These are phyloP conservation scores for Tigriopus japonicus DNA, from an alignment of 1,140 invertebrate genomes.

Conservation along the genomic window DNA sequence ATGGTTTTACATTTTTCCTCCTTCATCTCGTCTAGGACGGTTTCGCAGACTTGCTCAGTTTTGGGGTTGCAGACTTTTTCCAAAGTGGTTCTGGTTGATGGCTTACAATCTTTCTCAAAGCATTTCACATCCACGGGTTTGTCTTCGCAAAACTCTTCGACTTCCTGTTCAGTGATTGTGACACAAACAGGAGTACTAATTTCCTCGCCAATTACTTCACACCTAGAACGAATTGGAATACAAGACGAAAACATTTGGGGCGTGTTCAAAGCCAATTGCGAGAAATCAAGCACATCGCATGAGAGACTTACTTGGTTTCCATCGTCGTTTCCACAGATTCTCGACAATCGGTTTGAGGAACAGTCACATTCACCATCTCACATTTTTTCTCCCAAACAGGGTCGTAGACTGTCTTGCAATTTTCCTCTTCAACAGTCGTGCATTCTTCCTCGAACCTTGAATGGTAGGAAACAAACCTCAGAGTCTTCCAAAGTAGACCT, in stretches of 20 bases:
- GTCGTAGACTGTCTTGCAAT: slow-evolving; percentile 6
- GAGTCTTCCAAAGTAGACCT: too few relatives aligned
- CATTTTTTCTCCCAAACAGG: slow-evolving; percentile 12
- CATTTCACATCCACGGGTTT: not conserved
- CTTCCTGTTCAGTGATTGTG: not conserved
- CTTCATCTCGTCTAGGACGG: not conserved
- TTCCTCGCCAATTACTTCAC: not conserved
- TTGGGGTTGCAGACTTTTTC: not conserved
- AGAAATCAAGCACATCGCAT: not conserved
- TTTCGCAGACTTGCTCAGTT: not conserved
- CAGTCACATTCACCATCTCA: slow-evolving; percentile 11
- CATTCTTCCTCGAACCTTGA: slow-evolving; percentile 10
- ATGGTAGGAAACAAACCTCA: too few relatives aligned
- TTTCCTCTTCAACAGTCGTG: slow-evolving; percentile 5
- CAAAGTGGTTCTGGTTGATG: not conserved
- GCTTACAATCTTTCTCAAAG: not conserved
- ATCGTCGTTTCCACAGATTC: not conserved
- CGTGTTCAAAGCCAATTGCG: not conserved
- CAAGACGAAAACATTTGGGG: not conserved
- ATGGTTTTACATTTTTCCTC: not conserved
- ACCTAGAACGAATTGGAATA: not conserved
- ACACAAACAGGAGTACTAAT: not conserved
- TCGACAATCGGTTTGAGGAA: slow-evolving; percentile 8
- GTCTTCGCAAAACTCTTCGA: not conserved
- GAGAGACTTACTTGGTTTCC: slow-evolving; percentile 6